Base-by-base conservation (phyloP, 92 coral and sea anemone genomes). In the Desmophyllum pertusum region DNA sequence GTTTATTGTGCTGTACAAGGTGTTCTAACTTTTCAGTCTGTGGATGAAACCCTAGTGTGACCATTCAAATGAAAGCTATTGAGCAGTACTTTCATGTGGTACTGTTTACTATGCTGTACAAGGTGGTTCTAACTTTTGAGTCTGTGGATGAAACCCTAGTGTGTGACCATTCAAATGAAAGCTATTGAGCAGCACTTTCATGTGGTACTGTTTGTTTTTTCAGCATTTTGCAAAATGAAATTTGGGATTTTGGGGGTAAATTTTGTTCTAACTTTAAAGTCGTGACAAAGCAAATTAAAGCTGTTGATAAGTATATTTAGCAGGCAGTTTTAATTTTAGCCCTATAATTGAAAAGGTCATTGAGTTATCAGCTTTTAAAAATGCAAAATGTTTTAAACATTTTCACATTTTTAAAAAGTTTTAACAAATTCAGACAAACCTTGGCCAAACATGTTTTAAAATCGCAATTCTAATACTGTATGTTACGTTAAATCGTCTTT, bases 11-110 rank as follows among this genome's bases (percentile, higher is more conserved):
- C 42, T 35, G 23, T 33, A 66, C 25, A 66, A 66, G 25, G 38
- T 66, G 42, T 37, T 67, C 73, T 67, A 19, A 18, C 25, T 67
- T 67, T 37, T 67, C 35, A 35, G 73, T 67, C 73, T 36, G 73
- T 67, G 45, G 25, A 38, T 37, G 73, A 33, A 67, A 67, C 42
- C 42, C 73, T 67, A 21, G 73, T 67, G 25, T 18, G 73, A 67
- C 45, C 42, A 38, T 67, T 67, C 73, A 67, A 67, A 67, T 67
- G 73, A 67, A 67, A 35, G 73, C 46, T 67, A 67, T 33, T 67
- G 45, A 67, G 73, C 73, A 67, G 25, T 36, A 36, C 45, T 67
- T 67, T 67, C 42, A 67, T 35, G 45, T 6, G 45, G 11, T 67
- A 15, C 25, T 67, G 73, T 67, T 67, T 38, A 37, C 36, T 37